Conservation (phyloP, 2,888 invertebrate genomes). For the Quadroppia sp. region DNA sequence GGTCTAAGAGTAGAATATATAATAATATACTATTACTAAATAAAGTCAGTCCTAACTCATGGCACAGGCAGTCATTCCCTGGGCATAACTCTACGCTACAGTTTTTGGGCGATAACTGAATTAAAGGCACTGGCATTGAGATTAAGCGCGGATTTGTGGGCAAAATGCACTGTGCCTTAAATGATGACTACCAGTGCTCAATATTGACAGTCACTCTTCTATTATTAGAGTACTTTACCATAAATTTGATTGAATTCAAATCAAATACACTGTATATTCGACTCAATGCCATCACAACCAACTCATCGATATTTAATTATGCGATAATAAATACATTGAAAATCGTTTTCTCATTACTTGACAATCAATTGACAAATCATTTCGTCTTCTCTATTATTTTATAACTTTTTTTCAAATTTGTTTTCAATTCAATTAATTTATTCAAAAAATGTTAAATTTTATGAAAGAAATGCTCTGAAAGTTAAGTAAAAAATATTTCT, state of each 20-base stretch:
- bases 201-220: not conserved
- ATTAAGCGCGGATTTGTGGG: conserved; percentile 39
- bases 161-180: conserved; percentile 16
- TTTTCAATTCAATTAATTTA: not conserved
- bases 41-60: conserved; percentile 2
- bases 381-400: not conserved
- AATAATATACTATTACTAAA: conserved; percentile 25
- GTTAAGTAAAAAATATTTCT: not conserved
- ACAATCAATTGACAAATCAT: no score
- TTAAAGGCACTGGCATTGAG: conserved; percentile 29
- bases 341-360: conserved; percentile 16
- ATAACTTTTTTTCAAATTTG: not conserved
- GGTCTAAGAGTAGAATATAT: conserved; percentile 25
- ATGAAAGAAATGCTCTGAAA: no score
- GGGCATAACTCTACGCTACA: conserved; percentile 5
- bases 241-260: conserved; percentile 32
- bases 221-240: conserved; percentile 35
- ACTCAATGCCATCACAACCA: not conserved
- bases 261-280: conserved; percentile 12
- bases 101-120: conserved; percentile 38
- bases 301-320: conserved; percentile 21
- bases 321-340: not conserved
- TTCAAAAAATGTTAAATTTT: no score
- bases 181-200: conserved; percentile 16
- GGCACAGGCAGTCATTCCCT: not conserved